Evolutionary conservation across 1,140 invertebrate genomes (phyloP).

Genomic region (Drosophila willistoni): DNA sequence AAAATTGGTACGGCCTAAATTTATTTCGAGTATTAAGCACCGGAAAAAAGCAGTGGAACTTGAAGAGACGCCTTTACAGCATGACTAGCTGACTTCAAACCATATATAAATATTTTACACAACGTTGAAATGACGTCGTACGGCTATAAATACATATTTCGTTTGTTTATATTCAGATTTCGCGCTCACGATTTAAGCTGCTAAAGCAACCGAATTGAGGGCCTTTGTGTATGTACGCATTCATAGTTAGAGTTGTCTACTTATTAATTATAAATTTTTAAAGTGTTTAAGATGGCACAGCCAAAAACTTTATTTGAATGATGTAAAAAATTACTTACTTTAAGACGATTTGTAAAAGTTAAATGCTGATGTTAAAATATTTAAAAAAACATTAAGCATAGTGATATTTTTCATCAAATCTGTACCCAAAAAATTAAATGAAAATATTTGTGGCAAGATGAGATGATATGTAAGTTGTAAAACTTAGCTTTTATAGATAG

Average conservation of each 20-base stretch:
- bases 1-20: neutral
- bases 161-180: conserved; percentile 67
- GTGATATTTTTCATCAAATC: too few relatives aligned
- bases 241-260: conserved; percentile 29
- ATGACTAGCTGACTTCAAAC: conserved; percentile 57
- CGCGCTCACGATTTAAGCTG: conserved; percentile 70
- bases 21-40: conserved; percentile 1
- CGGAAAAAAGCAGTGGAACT: conserved; percentile 38
- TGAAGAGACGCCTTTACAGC: conserved; percentile 27
- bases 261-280: conserved; percentile 56
- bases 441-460: too few relatives aligned
- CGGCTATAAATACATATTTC: conserved; percentile 66
- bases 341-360: too few relatives aligned
- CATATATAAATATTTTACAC: conserved; percentile 46
- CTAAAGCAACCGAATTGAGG: conserved; percentile 26
- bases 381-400: too few relatives aligned
- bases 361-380: too few relatives aligned
- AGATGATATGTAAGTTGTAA: too few relatives aligned
- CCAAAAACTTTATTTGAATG: conserved; percentile 14
- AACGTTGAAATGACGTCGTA: conserved; percentile 62
- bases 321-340: too few relatives aligned
- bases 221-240: conserved; percentile 48
- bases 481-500: too few relatives aligned
- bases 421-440: too few relatives aligned
- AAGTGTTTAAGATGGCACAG: conserved; percentile 38